Percentiles rank a stretch among this genome's conserved stretches.
Evolutionary conservation across 2,113 vertebrate genomes (phyloP).

Genomic region (Gallinago jamesoni): DNA sequence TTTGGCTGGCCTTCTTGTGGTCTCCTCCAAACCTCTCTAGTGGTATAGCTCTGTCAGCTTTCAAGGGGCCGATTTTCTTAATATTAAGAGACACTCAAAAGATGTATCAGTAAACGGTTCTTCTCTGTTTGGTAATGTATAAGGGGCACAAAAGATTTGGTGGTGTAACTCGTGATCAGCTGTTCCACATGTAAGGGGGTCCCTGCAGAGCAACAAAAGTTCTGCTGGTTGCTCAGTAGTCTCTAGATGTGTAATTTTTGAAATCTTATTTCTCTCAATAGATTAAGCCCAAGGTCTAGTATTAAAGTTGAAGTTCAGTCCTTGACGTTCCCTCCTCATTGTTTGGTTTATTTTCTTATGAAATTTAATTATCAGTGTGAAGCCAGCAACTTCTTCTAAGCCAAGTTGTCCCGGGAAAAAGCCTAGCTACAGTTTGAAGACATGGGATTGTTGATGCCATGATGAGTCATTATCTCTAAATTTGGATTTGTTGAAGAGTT

Average conservation of each 20-base stretch:
- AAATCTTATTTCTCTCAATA: neutral
- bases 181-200: rapidly evolving
- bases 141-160: neutral
- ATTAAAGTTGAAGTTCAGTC: neutral
- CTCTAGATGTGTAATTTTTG: neutral
- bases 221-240: neutral
- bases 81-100: neutral
- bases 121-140: neutral
- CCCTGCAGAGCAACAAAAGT: neutral
- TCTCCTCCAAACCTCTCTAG: neutral
- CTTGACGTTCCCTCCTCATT: neutral
- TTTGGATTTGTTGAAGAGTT: neutral
- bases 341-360: neutral
- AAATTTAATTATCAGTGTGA: neutral
- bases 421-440: neutral
- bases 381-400: neutral
- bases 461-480: neutral
- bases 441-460: neutral
- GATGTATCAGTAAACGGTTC: neutral
- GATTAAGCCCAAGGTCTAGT: neutral
- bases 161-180: neutral
- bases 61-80: neutral
- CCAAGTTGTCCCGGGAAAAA: neutral
- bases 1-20: neutral
- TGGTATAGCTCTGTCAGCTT: neutral